Evolutionary conservation across 1,140 invertebrate genomes (phyloP).

Genomic region (Trigoniulus corallinus): DNA sequence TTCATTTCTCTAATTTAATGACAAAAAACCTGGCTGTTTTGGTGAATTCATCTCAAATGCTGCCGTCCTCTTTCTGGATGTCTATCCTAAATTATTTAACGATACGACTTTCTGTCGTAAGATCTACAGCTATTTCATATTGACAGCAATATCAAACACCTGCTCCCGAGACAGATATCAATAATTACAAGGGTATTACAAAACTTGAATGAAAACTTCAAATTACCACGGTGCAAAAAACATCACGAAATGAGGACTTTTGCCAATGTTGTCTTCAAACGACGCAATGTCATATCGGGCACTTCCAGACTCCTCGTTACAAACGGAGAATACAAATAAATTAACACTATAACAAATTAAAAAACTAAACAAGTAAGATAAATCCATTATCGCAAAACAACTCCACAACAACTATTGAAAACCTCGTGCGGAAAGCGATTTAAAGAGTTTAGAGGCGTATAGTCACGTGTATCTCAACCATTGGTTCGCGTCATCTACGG

Average conservation of each 20-base stretch:
- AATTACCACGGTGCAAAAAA: conserved; percentile 19
- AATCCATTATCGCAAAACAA: no score
- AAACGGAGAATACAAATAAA: not conserved
- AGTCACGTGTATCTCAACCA: no score
- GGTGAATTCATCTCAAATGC: not conserved
- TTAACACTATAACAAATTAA: not conserved
- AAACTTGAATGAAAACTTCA: not conserved
- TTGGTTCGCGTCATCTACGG: no score
- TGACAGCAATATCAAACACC: not conserved
- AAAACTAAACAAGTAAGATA: no score
- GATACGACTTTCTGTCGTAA: no score
- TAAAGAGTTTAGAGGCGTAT: no score
- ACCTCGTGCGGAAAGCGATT: no score
- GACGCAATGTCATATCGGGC: not conserved
- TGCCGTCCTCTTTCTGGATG: not conserved
- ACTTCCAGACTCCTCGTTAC: not conserved
- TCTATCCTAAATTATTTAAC: no score
- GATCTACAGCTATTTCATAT: conserved; percentile 1
- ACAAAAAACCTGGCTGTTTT: not conserved
- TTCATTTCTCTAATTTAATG: not conserved
- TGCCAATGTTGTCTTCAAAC: not conserved
- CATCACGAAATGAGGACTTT: conserved; percentile 15
- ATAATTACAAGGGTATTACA: not conserved
- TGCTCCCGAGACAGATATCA: not conserved
- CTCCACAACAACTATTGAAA: no score